Conservation (phyloP, 2,113 vertebrate genomes). For the Penelope pileata region DNA sequence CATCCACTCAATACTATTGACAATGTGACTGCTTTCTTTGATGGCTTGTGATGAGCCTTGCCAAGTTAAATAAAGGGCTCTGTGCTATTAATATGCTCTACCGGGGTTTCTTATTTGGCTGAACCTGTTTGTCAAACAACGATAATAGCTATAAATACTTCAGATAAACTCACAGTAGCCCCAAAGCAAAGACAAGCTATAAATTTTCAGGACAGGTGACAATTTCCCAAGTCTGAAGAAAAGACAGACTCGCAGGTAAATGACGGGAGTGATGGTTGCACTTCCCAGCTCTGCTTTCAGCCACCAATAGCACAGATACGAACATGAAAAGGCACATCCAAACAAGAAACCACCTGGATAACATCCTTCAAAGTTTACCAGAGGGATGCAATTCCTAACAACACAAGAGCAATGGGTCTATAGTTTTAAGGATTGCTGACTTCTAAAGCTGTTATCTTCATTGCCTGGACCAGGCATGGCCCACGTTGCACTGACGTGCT, state of each 20-base stretch:
- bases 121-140: constrained; percentile 10
- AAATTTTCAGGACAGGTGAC: constrained; percentile 26
- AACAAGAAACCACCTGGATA: background rate
- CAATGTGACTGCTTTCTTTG: constrained; percentile 15
- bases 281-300: background rate
- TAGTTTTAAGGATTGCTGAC: background rate
- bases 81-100: constrained; percentile 1
- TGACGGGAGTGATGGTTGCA: background rate
- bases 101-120: constrained; percentile 20
- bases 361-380: background rate
- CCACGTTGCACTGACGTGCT: background rate
- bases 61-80: constrained; percentile 53
- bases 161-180: constrained; percentile 14
- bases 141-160: constrained; percentile 23
- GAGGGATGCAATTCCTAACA: background rate
- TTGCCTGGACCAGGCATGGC: background rate
- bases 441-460: background rate
- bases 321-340: background rate
- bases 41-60: constrained; percentile 10
- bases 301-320: background rate
- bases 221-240: background rate
- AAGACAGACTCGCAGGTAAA: background rate
- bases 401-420: background rate
- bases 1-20: background rate
- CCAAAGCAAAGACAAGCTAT: background rate